phyloP scores from a whole-genome alignment of 2,797 vertebrate genomes.

The Channallabes apus region DNA sequence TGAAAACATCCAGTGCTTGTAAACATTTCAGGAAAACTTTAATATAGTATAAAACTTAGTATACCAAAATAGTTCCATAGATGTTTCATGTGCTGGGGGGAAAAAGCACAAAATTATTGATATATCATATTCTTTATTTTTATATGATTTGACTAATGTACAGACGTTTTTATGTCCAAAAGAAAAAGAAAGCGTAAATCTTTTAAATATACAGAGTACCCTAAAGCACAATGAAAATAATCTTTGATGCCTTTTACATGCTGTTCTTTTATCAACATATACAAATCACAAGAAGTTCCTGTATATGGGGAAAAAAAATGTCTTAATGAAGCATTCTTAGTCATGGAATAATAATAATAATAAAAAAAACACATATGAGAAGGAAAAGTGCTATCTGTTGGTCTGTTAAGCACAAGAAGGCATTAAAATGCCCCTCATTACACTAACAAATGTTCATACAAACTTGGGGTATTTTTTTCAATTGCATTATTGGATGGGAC shows the following conservation, averaged over 20 bases:
- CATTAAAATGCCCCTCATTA: background rate
- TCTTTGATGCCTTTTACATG: slow-evolving; percentile 38
- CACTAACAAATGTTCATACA: slow-evolving; percentile 16
- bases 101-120: background rate
- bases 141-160: slow-evolving; percentile 40
- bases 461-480: slow-evolving; percentile 16
- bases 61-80: background rate
- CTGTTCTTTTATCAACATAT: slow-evolving; percentile 50
- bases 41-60: background rate
- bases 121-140: slow-evolving; percentile 37
- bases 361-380: background rate
- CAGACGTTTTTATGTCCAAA: slow-evolving; percentile 32
- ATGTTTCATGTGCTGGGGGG: background rate
- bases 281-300: slow-evolving; percentile 28
- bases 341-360: background rate
- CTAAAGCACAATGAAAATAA: slow-evolving; percentile 41
- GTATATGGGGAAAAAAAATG: slow-evolving; percentile 13
- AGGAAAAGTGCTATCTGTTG: slow-evolving; percentile 41
- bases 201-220: slow-evolving; percentile 56
- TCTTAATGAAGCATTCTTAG: background rate
- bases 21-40: background rate
- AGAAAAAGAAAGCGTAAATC: slow-evolving; percentile 27
- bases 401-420: slow-evolving; percentile 17
- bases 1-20: background rate
- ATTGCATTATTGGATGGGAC: slow-evolving; percentile 28